Evolutionary conservation across 2,113 vertebrate genomes (phyloP).

Genomic region (Sitta europaea): DNA sequence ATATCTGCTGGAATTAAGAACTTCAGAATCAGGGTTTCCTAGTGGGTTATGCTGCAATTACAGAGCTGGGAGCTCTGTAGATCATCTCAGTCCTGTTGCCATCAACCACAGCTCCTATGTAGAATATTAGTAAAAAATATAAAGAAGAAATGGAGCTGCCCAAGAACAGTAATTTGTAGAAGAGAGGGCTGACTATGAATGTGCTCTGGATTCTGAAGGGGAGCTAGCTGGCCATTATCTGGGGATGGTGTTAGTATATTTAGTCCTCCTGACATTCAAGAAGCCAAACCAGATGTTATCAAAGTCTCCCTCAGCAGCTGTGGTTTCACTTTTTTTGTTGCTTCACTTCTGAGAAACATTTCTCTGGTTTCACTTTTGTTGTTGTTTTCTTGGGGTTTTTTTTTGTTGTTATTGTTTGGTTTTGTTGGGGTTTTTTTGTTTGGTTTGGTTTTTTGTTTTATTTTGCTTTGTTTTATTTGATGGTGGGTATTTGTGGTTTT

Average conservation of each 20-base stretch:
- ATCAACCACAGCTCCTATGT: fast-evolving
- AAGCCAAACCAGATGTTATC: not conserved
- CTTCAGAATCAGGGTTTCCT: not conserved
- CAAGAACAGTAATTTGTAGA: not conserved
- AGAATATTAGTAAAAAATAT: not conserved
- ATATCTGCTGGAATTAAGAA: not conserved
- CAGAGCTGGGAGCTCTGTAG: not conserved
- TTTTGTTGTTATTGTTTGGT: not conserved
- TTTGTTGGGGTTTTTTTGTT: too few relatives aligned
- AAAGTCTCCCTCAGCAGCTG: not conserved
- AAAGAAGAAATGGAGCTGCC: not conserved
- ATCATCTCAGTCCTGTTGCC: not conserved
- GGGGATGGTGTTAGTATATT: not conserved
- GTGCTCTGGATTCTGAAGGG: not conserved
- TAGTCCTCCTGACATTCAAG: not conserved
- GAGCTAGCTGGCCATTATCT: not conserved
- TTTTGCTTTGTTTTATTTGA: not conserved
- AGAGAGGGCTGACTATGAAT: not conserved
- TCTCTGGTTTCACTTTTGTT: not conserved
- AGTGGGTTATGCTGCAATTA: not conserved
- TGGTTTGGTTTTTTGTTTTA: not conserved
- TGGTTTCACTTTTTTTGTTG: not conserved
- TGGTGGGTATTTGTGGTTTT: too few relatives aligned
- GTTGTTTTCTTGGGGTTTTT: not conserved
- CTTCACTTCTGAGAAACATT: not conserved